phyloP scores from a whole-genome alignment of 2,113 vertebrate species.

The Fulmarus glacialis region DNA sequence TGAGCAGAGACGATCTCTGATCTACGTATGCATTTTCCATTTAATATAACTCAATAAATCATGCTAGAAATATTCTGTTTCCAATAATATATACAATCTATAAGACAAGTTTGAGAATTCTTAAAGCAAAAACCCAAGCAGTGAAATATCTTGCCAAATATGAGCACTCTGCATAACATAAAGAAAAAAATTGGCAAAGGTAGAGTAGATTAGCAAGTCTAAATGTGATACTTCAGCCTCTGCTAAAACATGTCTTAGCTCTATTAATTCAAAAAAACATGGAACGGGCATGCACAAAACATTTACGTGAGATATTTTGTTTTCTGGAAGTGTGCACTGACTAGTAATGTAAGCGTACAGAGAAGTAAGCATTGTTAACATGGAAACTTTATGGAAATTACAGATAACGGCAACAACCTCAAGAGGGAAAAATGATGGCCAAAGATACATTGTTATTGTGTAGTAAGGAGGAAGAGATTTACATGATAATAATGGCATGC shows the following conservation, averaged over 20 bases:
- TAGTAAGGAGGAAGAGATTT: constrained; percentile 5
- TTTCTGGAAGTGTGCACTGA: not conserved
- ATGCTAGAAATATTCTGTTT: not conserved
- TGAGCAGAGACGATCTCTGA: not conserved
- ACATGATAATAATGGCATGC: not conserved
- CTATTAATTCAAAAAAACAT: not conserved
- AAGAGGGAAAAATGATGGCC: not conserved
- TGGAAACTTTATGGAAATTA: not conserved
- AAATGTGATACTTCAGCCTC: constrained; percentile 22
- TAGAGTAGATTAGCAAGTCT: constrained; percentile 19
- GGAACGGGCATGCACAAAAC: not conserved
- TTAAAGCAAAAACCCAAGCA: constrained; percentile 42
- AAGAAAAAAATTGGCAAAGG: constrained; percentile 38
- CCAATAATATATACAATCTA: not conserved
- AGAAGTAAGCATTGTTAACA: not conserved
- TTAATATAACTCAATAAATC: not conserved
- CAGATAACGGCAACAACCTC: constrained; percentile 1
- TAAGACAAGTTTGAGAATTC: not conserved
- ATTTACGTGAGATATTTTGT: not conserved
- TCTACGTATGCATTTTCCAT: not conserved
- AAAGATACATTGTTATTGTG: not conserved
- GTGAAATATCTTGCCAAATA: constrained; percentile 36
- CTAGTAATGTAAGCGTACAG: not conserved
- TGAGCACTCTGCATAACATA: not conserved
- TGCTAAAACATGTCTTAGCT: constrained; percentile 44